phyloP scores from a whole-genome alignment of 2,797 vertebrate species.

The Avahi laniger region DNA sequence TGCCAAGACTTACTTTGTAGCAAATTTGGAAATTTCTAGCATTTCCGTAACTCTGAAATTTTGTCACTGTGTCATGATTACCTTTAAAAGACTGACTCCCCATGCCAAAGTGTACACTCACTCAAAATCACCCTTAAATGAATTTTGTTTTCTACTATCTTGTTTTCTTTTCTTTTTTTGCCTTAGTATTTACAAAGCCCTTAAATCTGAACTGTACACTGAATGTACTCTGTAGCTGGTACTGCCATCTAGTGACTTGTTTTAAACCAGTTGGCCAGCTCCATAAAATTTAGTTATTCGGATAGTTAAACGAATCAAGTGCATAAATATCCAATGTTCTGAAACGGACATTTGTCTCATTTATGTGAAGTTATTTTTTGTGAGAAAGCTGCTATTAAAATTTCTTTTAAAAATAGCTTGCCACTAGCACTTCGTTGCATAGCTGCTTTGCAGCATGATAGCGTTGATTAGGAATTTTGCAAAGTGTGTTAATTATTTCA shows the following conservation, averaged over 20 bases:
- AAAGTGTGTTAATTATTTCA: background rate
- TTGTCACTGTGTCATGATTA: background rate
- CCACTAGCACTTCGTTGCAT: background rate
- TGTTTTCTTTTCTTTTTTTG: background rate
- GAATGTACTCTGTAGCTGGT: background rate
- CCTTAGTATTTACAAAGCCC: background rate
- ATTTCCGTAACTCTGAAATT: background rate
- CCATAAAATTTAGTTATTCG: background rate
- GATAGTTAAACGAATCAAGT: background rate
- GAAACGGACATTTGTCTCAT: background rate
- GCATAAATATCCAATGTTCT: background rate
- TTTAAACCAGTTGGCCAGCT: background rate
- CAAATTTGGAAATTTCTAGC: background rate
- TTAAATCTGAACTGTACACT: background rate
- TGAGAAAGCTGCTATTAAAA: background rate
- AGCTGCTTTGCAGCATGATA: background rate
- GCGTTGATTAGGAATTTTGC: background rate
- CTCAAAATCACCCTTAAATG: background rate
- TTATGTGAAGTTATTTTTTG: background rate
- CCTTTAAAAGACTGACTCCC: background rate
- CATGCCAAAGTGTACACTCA: rapidly evolving
- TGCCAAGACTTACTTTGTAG: background rate
- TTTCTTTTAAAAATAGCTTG: background rate
- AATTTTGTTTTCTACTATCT: background rate
- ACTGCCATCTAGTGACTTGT: constrained; percentile 62